These are phyloP conservation scores for Siphlonurus alternatus DNA, from an alignment of 2,888 invertebrate species.

Conservation along the genomic window DNA sequence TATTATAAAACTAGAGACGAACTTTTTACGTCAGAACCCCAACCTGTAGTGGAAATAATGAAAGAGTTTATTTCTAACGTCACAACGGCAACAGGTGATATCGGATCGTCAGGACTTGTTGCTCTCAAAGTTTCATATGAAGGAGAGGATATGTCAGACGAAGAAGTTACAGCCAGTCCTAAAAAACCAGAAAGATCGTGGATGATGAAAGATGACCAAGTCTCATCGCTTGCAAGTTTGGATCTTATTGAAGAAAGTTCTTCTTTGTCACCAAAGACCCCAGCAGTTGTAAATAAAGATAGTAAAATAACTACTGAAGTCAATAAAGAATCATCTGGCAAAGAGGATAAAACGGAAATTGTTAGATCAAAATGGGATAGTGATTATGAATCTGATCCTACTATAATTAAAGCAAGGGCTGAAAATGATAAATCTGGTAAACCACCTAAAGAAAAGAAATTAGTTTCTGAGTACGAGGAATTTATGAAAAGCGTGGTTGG, in stretches of 20 bases:
- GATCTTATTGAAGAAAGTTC: not conserved
- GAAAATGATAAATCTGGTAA: not conserved
- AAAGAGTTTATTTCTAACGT: slow-evolving; percentile 1
- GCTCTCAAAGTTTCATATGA: slow-evolving; percentile 5
- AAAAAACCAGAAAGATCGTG: slow-evolving; percentile 4
- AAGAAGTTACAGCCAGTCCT: not conserved
- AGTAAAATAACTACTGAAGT: not conserved
- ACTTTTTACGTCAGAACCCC: slow-evolving; percentile 5
- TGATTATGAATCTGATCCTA: slow-evolving; percentile 11
- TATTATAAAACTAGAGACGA: slow-evolving; percentile 4
- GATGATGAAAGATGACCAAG: not conserved
- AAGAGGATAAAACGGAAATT: not conserved
- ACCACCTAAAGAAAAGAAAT: not conserved
- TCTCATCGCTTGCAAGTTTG: not conserved
- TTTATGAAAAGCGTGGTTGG: slow-evolving; percentile 37
- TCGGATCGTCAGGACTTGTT: slow-evolving; percentile 5
- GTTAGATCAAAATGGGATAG: slow-evolving; percentile 14
- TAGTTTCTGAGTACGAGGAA: slow-evolving; percentile 36
- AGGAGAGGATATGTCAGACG: slow-evolving; percentile 7
- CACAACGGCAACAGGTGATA: not conserved
- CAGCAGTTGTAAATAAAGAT: not conserved
- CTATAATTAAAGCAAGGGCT: not conserved
- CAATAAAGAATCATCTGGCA: not conserved
- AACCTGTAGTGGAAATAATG: slow-evolving; percentile 7
- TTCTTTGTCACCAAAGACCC: not conserved